Evolutionary conservation across 2,113 vertebrate genomes (phyloP).

Genomic region (Datnioides undecimradiatus): DNA sequence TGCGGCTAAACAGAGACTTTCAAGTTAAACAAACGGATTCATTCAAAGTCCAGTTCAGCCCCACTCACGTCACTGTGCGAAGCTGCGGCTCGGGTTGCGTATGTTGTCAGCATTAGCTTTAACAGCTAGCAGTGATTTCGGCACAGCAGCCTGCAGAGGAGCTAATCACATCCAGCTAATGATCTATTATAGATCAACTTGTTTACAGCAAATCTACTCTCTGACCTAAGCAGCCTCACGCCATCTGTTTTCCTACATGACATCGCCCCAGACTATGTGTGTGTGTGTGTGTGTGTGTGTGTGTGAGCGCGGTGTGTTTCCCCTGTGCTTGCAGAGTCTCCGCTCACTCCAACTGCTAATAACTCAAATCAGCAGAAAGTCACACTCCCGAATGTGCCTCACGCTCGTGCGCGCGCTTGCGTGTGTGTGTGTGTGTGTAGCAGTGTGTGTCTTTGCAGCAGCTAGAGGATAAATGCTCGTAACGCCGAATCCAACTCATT

Average conservation of each 20-base stretch:
- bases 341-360: constrained; percentile 69
- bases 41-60: not conserved
- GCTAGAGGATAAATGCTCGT: constrained; percentile 41
- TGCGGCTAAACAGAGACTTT: not conserved
- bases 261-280: constrained; percentile 39
- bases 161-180: constrained; percentile 69
- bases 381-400: constrained; percentile 56
- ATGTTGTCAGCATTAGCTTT: constrained; percentile 25
- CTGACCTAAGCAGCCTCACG: constrained; percentile 60
- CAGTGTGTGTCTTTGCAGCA: constrained; percentile 2
- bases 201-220: constrained; percentile 73
- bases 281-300: constrained; percentile 14
- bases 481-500: constrained; percentile 59
- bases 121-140: constrained; percentile 49
- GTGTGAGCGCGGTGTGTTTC: not conserved
- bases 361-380: constrained; percentile 73
- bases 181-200: constrained; percentile 73
- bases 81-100: constrained; percentile 26
- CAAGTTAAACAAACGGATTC: not conserved
- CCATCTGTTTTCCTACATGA: constrained; percentile 73
- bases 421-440: not conserved
- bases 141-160: constrained; percentile 35
- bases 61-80: not conserved
- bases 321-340: constrained; percentile 13
- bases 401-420: too few relatives aligned